Conservation (phyloP, 2,797 vertebrate genomes). For the Selene dorsalis region DNA sequence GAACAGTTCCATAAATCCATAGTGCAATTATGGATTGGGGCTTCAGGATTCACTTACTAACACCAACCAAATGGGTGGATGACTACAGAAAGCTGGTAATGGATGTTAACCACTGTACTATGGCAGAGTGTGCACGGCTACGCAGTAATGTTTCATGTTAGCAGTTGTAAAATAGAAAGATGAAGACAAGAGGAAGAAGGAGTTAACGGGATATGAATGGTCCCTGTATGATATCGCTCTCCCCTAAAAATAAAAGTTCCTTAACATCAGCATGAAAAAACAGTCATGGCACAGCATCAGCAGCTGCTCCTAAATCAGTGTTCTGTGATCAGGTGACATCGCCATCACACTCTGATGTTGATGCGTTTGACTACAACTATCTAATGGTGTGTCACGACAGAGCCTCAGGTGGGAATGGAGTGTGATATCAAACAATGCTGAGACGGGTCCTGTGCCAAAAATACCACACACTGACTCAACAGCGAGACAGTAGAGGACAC, state of each 20-base stretch:
- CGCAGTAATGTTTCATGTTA: constrained; percentile 23
- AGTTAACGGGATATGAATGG: not conserved
- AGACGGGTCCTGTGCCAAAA: constrained; percentile 56
- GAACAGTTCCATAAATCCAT: not conserved
- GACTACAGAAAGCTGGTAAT: constrained; percentile 41
- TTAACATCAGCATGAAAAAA: not conserved
- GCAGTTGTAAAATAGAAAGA: constrained; percentile 32
- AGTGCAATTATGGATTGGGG: constrained; percentile 14
- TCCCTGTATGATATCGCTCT: not conserved
- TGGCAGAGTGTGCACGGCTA: constrained; percentile 7
- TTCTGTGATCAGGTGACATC: constrained; percentile 1
- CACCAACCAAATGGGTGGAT: constrained; percentile 32
- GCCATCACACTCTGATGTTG: constrained; percentile 20
- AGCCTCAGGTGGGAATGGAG: not conserved
- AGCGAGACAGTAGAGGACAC: constrained; percentile 27
- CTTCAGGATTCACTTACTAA: constrained; percentile 27
- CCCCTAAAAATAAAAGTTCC: not conserved
- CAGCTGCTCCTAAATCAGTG: constrained; percentile 26
- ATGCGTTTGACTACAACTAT: constrained; percentile 16
- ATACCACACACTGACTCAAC: constrained; percentile 52
- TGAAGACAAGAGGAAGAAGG: constrained; percentile 30
- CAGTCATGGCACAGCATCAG: constrained; percentile 8
- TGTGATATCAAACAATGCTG: constrained; percentile 45
- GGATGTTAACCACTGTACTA: constrained; percentile 21
- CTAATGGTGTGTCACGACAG: constrained; percentile 50